Conservation (phyloP, 2,113 vertebrate genomes). For the Atherinomorus stipes region DNA sequence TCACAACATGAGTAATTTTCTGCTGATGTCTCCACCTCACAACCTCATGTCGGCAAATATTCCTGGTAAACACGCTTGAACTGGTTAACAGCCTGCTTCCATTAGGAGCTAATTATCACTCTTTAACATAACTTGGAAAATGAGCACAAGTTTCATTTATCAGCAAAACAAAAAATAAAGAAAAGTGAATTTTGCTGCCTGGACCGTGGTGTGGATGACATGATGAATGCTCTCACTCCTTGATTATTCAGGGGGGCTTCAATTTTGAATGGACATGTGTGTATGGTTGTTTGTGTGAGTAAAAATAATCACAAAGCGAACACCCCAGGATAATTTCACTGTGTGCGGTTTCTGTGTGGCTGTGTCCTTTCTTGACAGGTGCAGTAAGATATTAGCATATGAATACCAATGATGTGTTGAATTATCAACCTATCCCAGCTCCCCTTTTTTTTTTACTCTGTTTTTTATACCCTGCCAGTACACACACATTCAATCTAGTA, state of each 20-base stretch:
- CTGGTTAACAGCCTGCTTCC: conserved; percentile 15
- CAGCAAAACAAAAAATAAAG: neutral
- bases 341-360: neutral
- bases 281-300: neutral
- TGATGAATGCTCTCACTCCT: conserved; percentile 22
- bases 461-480: conserved; percentile 28
- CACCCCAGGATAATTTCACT: conserved; percentile 24
- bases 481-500: conserved; percentile 6
- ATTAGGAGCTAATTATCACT: conserved; percentile 15
- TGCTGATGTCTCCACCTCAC: conserved; percentile 10
- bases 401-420: conserved; percentile 45
- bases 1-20: conserved; percentile 31
- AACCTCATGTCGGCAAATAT: conserved; percentile 23
- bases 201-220: neutral
- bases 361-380: conserved; percentile 42
- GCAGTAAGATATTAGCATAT: conserved; percentile 38
- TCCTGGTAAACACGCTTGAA: conserved; percentile 3
- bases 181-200: neutral
- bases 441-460: neutral
- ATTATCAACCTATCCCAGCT: conserved; percentile 12
- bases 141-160: neutral
- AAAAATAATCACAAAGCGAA: conserved; percentile 52
- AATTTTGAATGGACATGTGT: conserved; percentile 26
- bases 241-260: conserved; percentile 38
- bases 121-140: conserved; percentile 14